Evolutionary conservation across 1,140 invertebrate genomes (phyloP).

Genomic region (Philotrypesis tridentata): DNA sequence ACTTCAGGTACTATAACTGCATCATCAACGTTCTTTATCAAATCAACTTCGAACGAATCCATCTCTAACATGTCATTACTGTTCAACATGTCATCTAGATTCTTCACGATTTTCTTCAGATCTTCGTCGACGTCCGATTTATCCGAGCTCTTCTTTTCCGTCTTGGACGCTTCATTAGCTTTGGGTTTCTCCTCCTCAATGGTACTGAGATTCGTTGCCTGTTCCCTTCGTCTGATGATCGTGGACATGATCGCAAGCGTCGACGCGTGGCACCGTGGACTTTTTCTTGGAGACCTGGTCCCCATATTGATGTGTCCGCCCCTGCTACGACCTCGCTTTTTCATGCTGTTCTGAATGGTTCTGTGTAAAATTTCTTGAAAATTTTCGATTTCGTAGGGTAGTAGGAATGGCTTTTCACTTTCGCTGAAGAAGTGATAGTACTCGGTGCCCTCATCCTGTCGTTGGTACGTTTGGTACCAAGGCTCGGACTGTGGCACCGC

Average conservation of each 20-base stretch:
- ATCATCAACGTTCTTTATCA: conserved; percentile 48
- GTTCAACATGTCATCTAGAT: conserved; percentile 67
- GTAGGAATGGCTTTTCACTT: conserved; percentile 77
- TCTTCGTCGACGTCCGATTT: conserved; percentile 65
- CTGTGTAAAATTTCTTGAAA: conserved; percentile 64
- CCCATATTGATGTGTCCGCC: conserved; percentile 58
- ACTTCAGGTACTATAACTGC: conserved; percentile 46
- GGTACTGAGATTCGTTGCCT: conserved; percentile 54
- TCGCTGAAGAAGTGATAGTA: conserved; percentile 73
- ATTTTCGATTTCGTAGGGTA: conserved; percentile 84
- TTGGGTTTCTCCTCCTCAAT: conserved; percentile 59
- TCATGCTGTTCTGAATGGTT: conserved; percentile 51
- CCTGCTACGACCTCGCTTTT: conserved; percentile 61
- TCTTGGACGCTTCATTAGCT: conserved; percentile 25
- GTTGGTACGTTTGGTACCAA: conserved; percentile 85
- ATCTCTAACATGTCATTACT: conserved; percentile 50
- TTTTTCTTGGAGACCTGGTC: conserved; percentile 83
- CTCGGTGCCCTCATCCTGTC: conserved; percentile 82
- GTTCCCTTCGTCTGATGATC: conserved; percentile 68
- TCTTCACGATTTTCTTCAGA: conserved; percentile 64
- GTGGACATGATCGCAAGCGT: conserved; percentile 84
- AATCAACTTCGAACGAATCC: conserved; percentile 60
- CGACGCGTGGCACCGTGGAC: conserved; percentile 87
- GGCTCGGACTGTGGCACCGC: conserved; percentile 80
- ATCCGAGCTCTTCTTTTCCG: conserved; percentile 43